Base-by-base conservation (phyloP, 2,888 invertebrate genomes). In the Cinara cedri region DNA sequence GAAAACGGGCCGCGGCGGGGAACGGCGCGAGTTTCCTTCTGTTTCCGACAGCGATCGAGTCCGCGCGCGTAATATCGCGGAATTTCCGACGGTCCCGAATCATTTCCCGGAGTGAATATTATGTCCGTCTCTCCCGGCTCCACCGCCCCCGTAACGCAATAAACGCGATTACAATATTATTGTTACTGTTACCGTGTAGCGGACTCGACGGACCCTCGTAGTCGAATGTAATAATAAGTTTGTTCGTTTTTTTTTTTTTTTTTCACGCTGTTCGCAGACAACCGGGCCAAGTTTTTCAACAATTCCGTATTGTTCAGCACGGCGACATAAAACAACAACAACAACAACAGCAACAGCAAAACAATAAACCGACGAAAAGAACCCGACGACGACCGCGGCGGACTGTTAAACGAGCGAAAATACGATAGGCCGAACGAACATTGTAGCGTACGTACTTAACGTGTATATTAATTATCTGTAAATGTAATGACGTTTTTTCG, bases 271-370 rank as follows among this genome's bases (percentile, higher is more conserved):
- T 84, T 87, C 86, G 49, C 87, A 88, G 87, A 87, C 82, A 86
- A 87, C 70, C 86, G 87, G 83, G 85, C 87, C 82, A 90, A 91
- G 84, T 95, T 95, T 87, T 95, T 94, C 88, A 95, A 95, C 87
- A 95, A 94, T 87, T 94, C 95, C 51, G 94, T 95, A 83, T 89
- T 95, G 83, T 95, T 94, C 86, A 94, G 94, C 84, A 94, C 94
- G 86, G 94, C 94, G 85, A 94, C 94, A 86, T 90, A 89, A 81
- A 1, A 10, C 1, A 13, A 14, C n/a, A n/a, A n/a, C n/a, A n/a
- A n/a, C n/a, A n/a, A n/a, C n/a, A n/a, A n/a, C n/a, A n/a, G n/a
- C n/a, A n/a, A n/a, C n/a, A n/a, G n/a, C n/a, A n/a, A n/a, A n/a
- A n/a, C n/a, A n/a, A n/a, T n/a, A n/a, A n/a, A n/a, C n/a, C n/a